Percentiles rank a stretch among this genome's conserved stretches.
Evolutionary conservation across 2,888 invertebrate species (phyloP).

Genomic region (Tetragonula carbonaria): DNA sequence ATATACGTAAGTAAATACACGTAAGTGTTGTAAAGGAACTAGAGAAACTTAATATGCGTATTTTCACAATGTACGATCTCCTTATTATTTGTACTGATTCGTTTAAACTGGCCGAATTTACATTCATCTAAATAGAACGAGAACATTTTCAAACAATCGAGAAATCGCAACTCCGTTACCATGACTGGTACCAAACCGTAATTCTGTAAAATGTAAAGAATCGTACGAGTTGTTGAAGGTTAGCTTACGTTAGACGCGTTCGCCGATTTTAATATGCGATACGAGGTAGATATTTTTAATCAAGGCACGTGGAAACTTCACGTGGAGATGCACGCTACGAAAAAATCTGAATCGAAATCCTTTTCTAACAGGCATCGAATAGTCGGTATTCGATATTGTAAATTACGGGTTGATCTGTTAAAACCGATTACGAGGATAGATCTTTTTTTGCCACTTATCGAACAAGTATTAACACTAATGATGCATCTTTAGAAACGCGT

Average conservation of each 20-base stretch:
- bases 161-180: conserved; percentile 9
- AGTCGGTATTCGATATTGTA: conserved; percentile 16
- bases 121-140: neutral
- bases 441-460: conserved; percentile 25
- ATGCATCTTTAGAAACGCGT: conserved; percentile 17
- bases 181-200: neutral
- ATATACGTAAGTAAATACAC: neutral
- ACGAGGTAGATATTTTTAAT: conserved; percentile 33
- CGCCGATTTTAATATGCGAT: conserved; percentile 25
- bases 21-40: neutral
- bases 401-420: conserved; percentile 47
- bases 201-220: neutral
- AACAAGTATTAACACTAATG: conserved; percentile 10
- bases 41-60: neutral
- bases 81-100: no score
- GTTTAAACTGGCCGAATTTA: neutral
- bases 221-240: neutral
- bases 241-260: neutral
- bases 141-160: neutral
- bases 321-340: conserved; percentile 19
- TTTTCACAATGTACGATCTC: conserved; percentile 5
- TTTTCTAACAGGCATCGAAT: conserved; percentile 17
- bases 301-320: conserved; percentile 24
- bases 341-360: conserved; percentile 44
- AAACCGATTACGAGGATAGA: conserved; percentile 53